Percentiles rank a stretch among this genome's conserved stretches.
Conservation (phyloP, 2,113 vertebrate species). For the Hassar affinis region DNA sequence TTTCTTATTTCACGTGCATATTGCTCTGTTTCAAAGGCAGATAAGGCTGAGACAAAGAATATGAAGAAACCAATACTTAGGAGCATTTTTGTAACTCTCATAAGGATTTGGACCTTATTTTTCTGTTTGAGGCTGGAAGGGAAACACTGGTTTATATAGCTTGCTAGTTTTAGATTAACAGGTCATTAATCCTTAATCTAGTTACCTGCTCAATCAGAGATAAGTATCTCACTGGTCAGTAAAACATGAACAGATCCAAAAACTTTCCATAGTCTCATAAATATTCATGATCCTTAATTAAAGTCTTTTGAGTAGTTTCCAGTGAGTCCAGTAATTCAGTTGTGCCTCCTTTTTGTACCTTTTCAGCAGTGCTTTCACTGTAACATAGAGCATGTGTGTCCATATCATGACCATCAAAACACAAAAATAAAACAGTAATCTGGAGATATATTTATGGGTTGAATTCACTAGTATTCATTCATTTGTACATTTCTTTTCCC, state of each 20-base stretch:
- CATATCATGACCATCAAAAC: no score
- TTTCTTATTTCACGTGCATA: constrained; percentile 64
- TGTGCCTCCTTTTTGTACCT: background rate
- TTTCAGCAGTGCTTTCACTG: background rate
- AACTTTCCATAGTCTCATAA: constrained; percentile 55
- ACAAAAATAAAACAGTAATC: no score
- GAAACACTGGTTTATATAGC: constrained; percentile 29
- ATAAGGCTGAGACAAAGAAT: constrained; percentile 54
- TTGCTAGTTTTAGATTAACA: constrained; percentile 36
- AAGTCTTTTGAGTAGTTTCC: background rate
- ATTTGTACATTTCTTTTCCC: background rate
- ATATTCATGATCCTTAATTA: constrained; percentile 44
- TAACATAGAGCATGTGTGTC: background rate
- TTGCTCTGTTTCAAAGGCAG: constrained; percentile 57
- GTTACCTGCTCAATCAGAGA: constrained; percentile 60
- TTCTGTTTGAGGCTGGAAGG: background rate
- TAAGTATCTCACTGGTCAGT: constrained; percentile 1
- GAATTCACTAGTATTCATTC: no score
- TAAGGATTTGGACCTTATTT: no score
- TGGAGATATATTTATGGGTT: background rate
- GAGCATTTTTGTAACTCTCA: constrained; percentile 56
- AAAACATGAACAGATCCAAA: constrained; percentile 36
- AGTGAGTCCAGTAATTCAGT: no score
- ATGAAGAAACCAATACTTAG: constrained; percentile 54
- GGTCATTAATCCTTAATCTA: constrained; percentile 45